Percentiles rank a stretch among this genome's conserved stretches.
These are phyloP conservation scores for Halesus radiatus DNA, from an alignment of 1,140 invertebrate species.

Conservation along the genomic window DNA sequence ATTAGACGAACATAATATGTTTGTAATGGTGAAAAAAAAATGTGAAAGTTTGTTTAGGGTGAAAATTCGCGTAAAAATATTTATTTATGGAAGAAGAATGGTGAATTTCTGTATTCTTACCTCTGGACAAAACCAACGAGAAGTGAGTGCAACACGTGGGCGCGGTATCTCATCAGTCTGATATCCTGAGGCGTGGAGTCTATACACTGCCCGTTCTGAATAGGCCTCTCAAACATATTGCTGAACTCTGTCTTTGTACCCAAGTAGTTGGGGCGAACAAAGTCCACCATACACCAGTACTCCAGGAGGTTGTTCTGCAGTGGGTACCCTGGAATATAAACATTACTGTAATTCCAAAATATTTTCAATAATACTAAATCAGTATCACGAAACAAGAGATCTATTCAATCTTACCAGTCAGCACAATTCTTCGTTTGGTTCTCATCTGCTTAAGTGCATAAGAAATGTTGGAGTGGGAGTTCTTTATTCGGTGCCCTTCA, in stretches of 20 bases:
- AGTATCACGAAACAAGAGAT: too few relatives aligned
- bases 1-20: too few relatives aligned
- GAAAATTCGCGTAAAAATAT: too few relatives aligned
- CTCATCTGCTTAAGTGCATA: conserved; percentile 92
- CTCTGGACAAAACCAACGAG: conserved; percentile 94
- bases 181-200: conserved; percentile 93
- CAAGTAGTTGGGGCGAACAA: conserved; percentile 93
- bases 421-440: conserved; percentile 89
- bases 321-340: conserved; percentile 79
- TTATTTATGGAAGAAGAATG: too few relatives aligned
- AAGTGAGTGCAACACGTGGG: conserved; percentile 91
- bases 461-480: conserved; percentile 93
- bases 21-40: too few relatives aligned
- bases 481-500: conserved; percentile 97
- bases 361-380: too few relatives aligned
- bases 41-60: too few relatives aligned
- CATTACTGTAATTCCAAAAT: not conserved
- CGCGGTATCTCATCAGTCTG: conserved; percentile 89
- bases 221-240: conserved; percentile 96
- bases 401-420: conserved; percentile 76
- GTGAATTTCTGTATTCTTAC: conserved; percentile 58
- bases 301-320: conserved; percentile 96
- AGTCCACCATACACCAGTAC: conserved; percentile 98
- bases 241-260: conserved; percentile 94
- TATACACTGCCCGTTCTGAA: conserved; percentile 94